Conservation (phyloP, 2,113 vertebrate species). For the Aldabrachelys gigantea region DNA sequence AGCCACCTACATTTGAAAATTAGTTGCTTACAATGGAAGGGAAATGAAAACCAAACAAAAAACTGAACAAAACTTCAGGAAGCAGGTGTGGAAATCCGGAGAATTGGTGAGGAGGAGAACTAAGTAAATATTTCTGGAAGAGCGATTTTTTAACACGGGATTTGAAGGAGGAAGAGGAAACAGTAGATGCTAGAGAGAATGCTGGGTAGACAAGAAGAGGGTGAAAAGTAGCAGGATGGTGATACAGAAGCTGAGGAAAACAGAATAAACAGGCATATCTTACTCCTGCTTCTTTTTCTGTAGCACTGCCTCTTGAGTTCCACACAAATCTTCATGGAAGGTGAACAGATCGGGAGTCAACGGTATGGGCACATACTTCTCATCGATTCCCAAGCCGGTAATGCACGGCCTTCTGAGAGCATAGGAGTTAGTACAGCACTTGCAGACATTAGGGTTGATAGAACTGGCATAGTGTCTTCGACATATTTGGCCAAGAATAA, state of each 20-base stretch:
- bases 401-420: conserved; percentile 44
- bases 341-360: conserved; percentile 27
- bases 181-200: neutral
- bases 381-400: conserved; percentile 25
- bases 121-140: fast-evolving
- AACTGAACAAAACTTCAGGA: fast-evolving
- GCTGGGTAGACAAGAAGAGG: neutral
- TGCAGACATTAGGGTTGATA: conserved; percentile 26
- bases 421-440: conserved; percentile 53
- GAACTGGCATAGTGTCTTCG: conserved; percentile 23
- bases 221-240: fast-evolving
- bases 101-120: neutral
- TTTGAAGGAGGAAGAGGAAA: fast-evolving
- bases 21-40: neutral
- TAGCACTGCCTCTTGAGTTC: neutral
- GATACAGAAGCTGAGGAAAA: neutral
- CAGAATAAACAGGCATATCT: neutral
- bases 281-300: conserved; percentile 68
- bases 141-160: fast-evolving
- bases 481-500: conserved; percentile 63
- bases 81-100: fast-evolving
- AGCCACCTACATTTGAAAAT: neutral
- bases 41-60: fast-evolving
- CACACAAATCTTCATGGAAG: conserved; percentile 53
- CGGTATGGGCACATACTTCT: neutral